These are phyloP conservation scores for Falco berigora DNA, from an alignment of 2,797 vertebrate species.

Conservation along the genomic window DNA sequence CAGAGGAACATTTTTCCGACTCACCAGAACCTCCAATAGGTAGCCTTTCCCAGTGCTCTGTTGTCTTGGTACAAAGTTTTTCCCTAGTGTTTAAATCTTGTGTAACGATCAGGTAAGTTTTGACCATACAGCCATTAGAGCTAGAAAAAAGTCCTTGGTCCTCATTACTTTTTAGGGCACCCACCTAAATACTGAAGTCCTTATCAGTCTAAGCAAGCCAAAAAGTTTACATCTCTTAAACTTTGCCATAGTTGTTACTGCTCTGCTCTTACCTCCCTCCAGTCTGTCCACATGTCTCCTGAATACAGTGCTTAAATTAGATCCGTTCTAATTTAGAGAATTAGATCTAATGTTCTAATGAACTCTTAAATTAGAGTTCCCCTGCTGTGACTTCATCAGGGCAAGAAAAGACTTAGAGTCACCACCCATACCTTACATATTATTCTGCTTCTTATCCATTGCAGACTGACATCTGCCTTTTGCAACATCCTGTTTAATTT, in stretches of 20 bases:
- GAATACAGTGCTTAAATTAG: not conserved
- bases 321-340: not conserved
- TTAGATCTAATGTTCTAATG: too few relatives aligned
- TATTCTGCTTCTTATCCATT: not conserved
- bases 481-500: not conserved
- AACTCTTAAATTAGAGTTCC: not conserved
- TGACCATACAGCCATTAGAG: not conserved
- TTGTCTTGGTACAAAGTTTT: not conserved
- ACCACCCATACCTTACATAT: not conserved
- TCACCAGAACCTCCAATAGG: not conserved
- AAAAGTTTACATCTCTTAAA: not conserved
- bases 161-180: not conserved
- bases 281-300: not conserved
- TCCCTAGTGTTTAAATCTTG: not conserved
- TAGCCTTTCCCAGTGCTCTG: not conserved
- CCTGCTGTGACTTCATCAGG: not conserved
- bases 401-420: not conserved
- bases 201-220: not conserved
- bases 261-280: not conserved
- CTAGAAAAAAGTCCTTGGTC: accelerated
- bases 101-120: not conserved
- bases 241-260: not conserved
- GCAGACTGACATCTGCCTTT: not conserved
- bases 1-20: not conserved
- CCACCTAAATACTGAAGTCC: not conserved